Base-by-base conservation (phyloP, 2,888 invertebrate genomes). In the Tachina fera region DNA sequence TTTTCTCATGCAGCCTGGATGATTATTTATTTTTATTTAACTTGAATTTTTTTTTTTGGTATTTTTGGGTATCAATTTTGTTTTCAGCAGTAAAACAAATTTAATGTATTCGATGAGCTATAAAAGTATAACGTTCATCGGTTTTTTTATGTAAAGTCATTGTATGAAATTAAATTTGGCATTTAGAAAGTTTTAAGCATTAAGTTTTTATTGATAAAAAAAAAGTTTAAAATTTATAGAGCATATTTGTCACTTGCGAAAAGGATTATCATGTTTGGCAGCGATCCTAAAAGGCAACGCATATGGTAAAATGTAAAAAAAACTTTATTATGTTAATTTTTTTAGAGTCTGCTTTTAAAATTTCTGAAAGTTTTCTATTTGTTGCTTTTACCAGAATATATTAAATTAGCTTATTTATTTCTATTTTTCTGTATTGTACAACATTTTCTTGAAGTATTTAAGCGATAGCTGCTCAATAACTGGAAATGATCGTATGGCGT, bases 1-100 rank as follows among this genome's bases (percentile, higher is more conserved):
- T 90, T 89, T 88, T 88, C 87, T 88, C 91, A 89, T 90, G 91
- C 90, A 90, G 89, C 60, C 77, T 51, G 43, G 13, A 72, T 80
- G 49, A 43, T 61, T 43, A 41, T 61, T 16, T 43, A 16, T 10
- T 61, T 61, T 61, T 41, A 31, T 31, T 58, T 31, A 14, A 58
- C 16, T 53, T 16, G 1, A 53, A 4, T 1, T 74, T 51, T 49
- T 47, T 31, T 47, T 39, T 49, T 39, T 74, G 13, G 41, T 49
- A 51, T 13, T 53, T 71, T 56, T 71, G 11, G 16, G 43, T 16
- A 19, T 41, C 31, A 31, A 41, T 68, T 68, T 51, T 68, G 39
- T 70, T 13, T 45, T 13, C 22, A 53, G 19, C 31, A 31, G 31
- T 31, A 39, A 39, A 56, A 31, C 31, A 19, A 68, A 53, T 68